A percentile compares a stretch with the other conserved stretches of the same genome.
phyloP scores from a whole-genome alignment of 2,888 invertebrate species.

The Meiosimyza decipiens region DNA sequence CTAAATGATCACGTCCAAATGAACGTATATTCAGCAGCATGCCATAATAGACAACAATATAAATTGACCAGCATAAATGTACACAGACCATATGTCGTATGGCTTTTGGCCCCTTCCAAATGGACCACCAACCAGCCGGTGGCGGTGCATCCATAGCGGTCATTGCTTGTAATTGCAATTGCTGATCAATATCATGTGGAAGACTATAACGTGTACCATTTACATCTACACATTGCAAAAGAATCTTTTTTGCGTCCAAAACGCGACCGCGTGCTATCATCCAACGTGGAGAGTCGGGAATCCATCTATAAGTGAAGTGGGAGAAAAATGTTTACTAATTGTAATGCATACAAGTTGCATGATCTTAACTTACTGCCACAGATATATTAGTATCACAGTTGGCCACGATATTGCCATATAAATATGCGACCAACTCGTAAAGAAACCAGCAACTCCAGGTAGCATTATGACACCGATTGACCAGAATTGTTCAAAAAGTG shows the following conservation, averaged over 20 bases:
- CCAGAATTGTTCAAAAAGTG: slow-evolving; percentile 68
- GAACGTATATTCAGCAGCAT: slow-evolving; percentile 68
- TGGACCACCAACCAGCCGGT: slow-evolving; percentile 64
- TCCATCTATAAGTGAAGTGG: slow-evolving; percentile 57
- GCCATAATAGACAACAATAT: slow-evolving; percentile 68
- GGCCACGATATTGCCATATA: slow-evolving; percentile 68
- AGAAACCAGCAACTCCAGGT: slow-evolving; percentile 66
- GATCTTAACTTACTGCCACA: slow-evolving; percentile 62
- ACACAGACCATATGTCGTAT: slow-evolving; percentile 63
- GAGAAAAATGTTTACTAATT: not conserved
- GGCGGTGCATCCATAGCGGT: slow-evolving; percentile 64
- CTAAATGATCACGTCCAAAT: slow-evolving; percentile 67
- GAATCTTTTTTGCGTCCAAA: slow-evolving; percentile 64
- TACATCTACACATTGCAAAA: slow-evolving; percentile 63
- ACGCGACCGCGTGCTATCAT: slow-evolving; percentile 66
- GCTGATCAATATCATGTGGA: slow-evolving; percentile 65
- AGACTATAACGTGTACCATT: slow-evolving; percentile 65
- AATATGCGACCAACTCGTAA: slow-evolving; percentile 66
- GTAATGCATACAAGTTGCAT: not conserved
- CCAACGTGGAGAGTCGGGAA: slow-evolving; percentile 69
- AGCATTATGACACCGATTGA: slow-evolving; percentile 68
- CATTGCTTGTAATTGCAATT: slow-evolving; percentile 65
- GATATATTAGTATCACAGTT: slow-evolving; percentile 65
- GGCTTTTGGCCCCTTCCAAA: slow-evolving; percentile 65
- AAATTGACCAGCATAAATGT: slow-evolving; percentile 65